Evolutionary conservation across 2,113 vertebrate genomes (phyloP).

Genomic region (Myiozetetes cayanensis): DNA sequence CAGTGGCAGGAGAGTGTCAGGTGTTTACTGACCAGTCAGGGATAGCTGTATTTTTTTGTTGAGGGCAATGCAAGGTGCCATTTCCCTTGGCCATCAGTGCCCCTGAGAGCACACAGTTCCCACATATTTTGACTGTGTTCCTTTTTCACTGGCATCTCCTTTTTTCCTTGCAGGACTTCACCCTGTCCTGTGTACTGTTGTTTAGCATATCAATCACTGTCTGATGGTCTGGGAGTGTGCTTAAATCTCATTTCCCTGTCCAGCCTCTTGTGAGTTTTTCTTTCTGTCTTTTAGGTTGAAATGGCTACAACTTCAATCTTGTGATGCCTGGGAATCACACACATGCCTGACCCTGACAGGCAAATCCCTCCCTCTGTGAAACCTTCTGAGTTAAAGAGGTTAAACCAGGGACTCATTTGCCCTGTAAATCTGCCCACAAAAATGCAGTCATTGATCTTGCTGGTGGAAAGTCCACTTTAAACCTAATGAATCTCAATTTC

Average conservation of each 20-base stretch:
- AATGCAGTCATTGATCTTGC: not conserved
- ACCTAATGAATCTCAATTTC: conserved; percentile 1
- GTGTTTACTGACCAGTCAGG: not conserved
- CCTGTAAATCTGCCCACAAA: not conserved
- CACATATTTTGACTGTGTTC: not conserved
- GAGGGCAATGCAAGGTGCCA: not conserved
- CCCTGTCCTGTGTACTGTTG: not conserved
- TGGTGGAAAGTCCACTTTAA: conserved; percentile 10
- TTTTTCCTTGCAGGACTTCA: not conserved
- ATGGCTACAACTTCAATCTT: not conserved
- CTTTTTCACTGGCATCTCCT: not conserved
- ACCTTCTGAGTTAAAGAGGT: not conserved
- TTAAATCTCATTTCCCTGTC: not conserved
- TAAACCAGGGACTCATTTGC: conserved; percentile 13
- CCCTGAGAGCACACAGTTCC: not conserved
- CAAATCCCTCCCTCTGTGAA: conserved; percentile 1
- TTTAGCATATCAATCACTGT: not conserved
- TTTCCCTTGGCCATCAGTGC: not conserved
- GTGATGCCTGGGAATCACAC: not conserved
- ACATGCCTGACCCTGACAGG: not conserved
- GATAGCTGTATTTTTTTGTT: not conserved
- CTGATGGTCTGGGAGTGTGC: not conserved
- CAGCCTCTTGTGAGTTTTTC: not conserved
- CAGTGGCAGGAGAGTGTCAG: not conserved
- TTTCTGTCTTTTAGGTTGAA: not conserved